A percentile compares a stretch with the other conserved stretches of the same genome.
Evolutionary conservation across 2,888 invertebrate species (phyloP).

Genomic region (Mystacides longicornis): DNA sequence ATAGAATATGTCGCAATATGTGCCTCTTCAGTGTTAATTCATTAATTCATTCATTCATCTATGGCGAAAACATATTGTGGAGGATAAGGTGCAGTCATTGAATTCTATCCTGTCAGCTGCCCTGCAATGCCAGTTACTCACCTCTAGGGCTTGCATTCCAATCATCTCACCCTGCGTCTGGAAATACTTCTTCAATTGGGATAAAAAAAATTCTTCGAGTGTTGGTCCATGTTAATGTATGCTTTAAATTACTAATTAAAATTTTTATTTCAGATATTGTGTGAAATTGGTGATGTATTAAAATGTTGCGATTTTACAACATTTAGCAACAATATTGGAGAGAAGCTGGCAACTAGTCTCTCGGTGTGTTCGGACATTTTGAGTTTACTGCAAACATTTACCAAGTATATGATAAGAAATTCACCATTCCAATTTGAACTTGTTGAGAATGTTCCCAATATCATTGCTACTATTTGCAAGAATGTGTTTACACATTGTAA

Average conservation of each 20-base stretch:
- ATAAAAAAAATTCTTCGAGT: too few species aligned
- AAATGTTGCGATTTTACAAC: conserved; percentile 6
- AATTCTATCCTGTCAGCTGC: too few species aligned
- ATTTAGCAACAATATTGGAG: conserved; percentile 2
- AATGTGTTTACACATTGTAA: conserved; percentile 44
- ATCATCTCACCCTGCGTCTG: too few species aligned
- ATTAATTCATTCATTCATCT: too few species aligned
- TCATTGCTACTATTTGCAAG: conserved; percentile 7
- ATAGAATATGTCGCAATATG: too few species aligned
- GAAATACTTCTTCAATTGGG: too few species aligned
- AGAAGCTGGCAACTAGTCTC: conserved; percentile 1
- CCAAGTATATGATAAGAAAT: conserved; percentile 6
- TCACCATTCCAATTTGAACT: background rate
- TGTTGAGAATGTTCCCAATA: conserved; percentile 7
- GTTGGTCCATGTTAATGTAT: too few species aligned
- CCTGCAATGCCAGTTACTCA: too few species aligned
- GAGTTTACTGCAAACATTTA: conserved; percentile 3
- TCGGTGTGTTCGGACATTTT: conserved; percentile 5
- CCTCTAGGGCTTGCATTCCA: too few species aligned
- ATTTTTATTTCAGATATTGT: conserved; percentile 9
- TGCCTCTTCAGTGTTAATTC: too few species aligned
- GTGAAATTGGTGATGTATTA: conserved; percentile 6
- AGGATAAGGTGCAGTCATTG: too few species aligned
- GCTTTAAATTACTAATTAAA: background rate
- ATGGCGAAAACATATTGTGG: too few species aligned